A percentile compares a stretch with the other conserved stretches of the same genome.
Evolutionary conservation across 2,888 invertebrate genomes (phyloP).

Genomic region (Drosophila ezoana): DNA sequence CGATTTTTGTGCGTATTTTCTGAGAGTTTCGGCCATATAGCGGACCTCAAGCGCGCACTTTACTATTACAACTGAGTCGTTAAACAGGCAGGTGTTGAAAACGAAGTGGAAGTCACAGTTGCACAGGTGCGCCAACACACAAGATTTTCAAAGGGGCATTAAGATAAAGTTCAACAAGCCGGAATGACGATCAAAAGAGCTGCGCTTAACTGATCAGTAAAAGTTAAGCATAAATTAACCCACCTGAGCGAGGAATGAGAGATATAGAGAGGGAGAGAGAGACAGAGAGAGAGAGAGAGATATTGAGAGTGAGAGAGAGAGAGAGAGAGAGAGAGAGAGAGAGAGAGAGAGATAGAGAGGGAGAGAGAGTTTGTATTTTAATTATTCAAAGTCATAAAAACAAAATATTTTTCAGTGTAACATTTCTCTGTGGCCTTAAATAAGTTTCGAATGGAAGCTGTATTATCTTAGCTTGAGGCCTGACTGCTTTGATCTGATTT

Average conservation of each 20-base stretch:
- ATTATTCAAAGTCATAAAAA: not conserved
- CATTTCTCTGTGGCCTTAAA: not conserved
- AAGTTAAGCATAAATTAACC: conserved; percentile 42
- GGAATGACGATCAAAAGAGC: conserved; percentile 22
- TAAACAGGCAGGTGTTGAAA: conserved; percentile 40
- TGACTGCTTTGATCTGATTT: not conserved
- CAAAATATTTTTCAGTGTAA: not conserved
- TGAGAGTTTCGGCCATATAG: conserved; percentile 40
- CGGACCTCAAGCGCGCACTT: conserved; percentile 38
- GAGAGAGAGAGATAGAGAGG: too few species aligned
- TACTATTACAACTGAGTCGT: conserved; percentile 49
- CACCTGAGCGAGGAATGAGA: conserved; percentile 10
- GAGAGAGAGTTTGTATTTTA: not conserved
- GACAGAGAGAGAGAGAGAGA: too few species aligned
- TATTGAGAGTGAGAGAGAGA: too few species aligned
- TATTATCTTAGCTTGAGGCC: not conserved
- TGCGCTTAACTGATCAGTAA: conserved; percentile 30
- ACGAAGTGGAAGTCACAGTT: conserved; percentile 37
- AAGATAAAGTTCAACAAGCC: conserved; percentile 47
- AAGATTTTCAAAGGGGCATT: conserved; percentile 37
- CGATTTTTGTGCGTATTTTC: conserved; percentile 32
- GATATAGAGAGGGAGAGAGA: too few species aligned
- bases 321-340: not conserved
- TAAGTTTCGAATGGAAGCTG: not conserved
- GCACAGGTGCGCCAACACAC: conserved; percentile 48